Evolutionary conservation across 2,888 invertebrate species (phyloP).

Genomic region (Agonopterix subpropinquella): DNA sequence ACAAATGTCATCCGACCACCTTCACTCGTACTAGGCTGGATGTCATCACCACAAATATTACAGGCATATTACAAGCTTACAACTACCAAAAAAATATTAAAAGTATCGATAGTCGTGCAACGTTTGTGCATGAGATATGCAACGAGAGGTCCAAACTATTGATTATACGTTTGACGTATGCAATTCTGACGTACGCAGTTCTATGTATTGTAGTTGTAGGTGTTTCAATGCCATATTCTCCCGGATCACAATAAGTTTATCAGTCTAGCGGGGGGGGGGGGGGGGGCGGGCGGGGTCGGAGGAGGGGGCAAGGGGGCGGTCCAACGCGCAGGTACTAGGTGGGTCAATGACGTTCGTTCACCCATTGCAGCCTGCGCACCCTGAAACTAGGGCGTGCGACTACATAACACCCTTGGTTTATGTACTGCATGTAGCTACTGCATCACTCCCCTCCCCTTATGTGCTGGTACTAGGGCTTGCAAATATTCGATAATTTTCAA

Average conservation of each 20-base stretch:
- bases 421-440: slow-evolving; percentile 18
- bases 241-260: slow-evolving; percentile 40
- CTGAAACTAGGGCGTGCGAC: slow-evolving; percentile 56
- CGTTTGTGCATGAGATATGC: too few relatives aligned
- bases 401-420: slow-evolving; percentile 26
- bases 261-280: slow-evolving; percentile 24
- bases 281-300: slow-evolving; percentile 7
- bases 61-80: too few relatives aligned
- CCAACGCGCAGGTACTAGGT: slow-evolving; percentile 50
- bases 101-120: too few relatives aligned
- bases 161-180: not conserved
- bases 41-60: too few relatives aligned
- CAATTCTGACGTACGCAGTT: slow-evolving; percentile 6
- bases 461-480: slow-evolving; percentile 1
- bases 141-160: too few relatives aligned
- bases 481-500: too few relatives aligned
- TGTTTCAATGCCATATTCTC: slow-evolving; percentile 61
- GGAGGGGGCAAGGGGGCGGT: slow-evolving; percentile 15
- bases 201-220: slow-evolving; percentile 4
- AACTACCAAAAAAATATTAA: too few relatives aligned
- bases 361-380: slow-evolving; percentile 42
- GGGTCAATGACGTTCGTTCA: slow-evolving; percentile 56
- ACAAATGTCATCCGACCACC: too few relatives aligned
- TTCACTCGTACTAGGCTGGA: too few relatives aligned
- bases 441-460: slow-evolving; percentile 12